Conservation (phyloP, 1,140 invertebrate species). For the Oryzaephilus surinamensis region DNA sequence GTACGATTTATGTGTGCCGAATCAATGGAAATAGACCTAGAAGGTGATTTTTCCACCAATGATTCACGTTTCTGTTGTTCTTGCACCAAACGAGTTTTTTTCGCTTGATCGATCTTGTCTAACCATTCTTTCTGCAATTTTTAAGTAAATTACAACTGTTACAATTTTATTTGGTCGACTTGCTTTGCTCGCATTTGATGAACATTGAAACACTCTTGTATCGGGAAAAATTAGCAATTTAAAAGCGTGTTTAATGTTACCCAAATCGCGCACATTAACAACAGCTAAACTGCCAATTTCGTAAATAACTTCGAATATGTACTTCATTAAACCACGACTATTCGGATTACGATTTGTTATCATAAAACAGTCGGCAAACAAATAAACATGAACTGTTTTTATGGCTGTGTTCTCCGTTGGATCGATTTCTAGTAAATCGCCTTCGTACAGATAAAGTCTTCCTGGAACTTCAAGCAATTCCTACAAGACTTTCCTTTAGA, state of each 20-base stretch:
- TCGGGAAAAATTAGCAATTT: slow-evolving; percentile 91
- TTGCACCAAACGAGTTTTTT: slow-evolving; percentile 67
- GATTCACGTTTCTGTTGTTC: slow-evolving; percentile 48
- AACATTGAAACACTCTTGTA: slow-evolving; percentile 84
- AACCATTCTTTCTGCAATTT: slow-evolving; percentile 79
- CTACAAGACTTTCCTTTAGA: slow-evolving; percentile 40
- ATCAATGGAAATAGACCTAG: slow-evolving; percentile 38
- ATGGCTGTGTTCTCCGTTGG: slow-evolving; percentile 74
- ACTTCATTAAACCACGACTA: slow-evolving; percentile 68
- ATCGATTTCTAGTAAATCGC: slow-evolving; percentile 83
- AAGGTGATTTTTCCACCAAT: slow-evolving; percentile 35
- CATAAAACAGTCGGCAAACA: slow-evolving; percentile 72
- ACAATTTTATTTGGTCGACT: slow-evolving; percentile 1
- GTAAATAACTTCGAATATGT: slow-evolving; percentile 83
- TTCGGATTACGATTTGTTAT: slow-evolving; percentile 58
- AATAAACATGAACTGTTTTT: slow-evolving; percentile 82
- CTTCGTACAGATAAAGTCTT: slow-evolving; percentile 73
- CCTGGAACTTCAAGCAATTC: slow-evolving; percentile 64
- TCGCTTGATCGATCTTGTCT: slow-evolving; percentile 84
- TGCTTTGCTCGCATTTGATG: slow-evolving; percentile 70
- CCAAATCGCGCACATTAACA: slow-evolving; percentile 89
- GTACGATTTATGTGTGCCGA: slow-evolving; percentile 34
- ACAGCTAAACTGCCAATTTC: slow-evolving; percentile 86
- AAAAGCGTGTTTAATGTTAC: slow-evolving; percentile 83
- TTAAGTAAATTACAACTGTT: not conserved